Percentiles rank a stretch among this genome's conserved stretches.
These are phyloP conservation scores for Periplaneta americana DNA, from an alignment of 1,140 invertebrate genomes.

Conservation along the genomic window DNA sequence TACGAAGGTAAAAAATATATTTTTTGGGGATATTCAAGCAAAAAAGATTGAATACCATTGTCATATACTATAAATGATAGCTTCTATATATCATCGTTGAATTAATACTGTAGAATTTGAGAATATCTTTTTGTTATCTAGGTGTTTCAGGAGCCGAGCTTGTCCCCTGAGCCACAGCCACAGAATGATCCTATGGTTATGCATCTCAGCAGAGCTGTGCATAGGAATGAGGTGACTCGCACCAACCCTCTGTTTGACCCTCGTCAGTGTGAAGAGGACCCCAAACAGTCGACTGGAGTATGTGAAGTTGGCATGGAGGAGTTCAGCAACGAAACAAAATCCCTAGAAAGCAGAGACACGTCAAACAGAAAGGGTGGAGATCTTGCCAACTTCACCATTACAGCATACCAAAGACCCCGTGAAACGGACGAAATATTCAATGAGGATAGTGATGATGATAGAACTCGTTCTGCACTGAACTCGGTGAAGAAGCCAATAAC, in stretches of 20 bases:
- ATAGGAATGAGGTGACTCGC: neutral
- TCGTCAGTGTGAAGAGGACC: neutral
- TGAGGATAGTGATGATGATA: constrained; percentile 21
- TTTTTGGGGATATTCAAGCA: too few relatives aligned
- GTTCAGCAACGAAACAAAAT: neutral
- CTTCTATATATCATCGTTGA: too few relatives aligned
- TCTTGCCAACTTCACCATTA: constrained; percentile 38
- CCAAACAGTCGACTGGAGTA: neutral
- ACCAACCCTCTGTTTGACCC: constrained; percentile 3
- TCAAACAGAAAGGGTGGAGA: neutral
- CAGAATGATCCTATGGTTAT: neutral
- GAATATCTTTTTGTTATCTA: neutral
- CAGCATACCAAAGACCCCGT: constrained; percentile 36
- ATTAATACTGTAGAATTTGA: neutral
- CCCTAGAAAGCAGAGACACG: neutral
- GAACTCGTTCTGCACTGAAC: neutral
- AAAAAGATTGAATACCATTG: too few relatives aligned
- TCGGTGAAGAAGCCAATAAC: constrained; percentile 19
- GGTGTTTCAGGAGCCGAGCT: neutral
- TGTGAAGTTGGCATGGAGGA: neutral
- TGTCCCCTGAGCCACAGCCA: neutral
- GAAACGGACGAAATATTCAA: constrained; percentile 34
- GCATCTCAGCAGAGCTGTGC: neutral
- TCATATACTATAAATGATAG: too few relatives aligned
- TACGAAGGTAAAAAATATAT: too few relatives aligned